Percentiles rank a stretch among this genome's conserved stretches.
phyloP scores from a whole-genome alignment of 2,888 invertebrate genomes.

The Tortricodes alternella region DNA sequence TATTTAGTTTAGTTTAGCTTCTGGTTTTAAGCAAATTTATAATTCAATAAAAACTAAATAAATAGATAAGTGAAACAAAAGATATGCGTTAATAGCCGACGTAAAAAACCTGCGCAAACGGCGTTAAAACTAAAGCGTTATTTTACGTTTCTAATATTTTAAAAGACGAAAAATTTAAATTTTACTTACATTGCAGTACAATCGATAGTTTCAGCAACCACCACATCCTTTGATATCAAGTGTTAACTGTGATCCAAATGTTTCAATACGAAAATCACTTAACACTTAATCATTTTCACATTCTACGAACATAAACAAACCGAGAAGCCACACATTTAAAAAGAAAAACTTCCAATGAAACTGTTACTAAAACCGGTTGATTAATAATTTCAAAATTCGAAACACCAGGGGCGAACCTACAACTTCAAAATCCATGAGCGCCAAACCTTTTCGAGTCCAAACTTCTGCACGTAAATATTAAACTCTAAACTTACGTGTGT shows the following conservation, averaged over 20 bases:
- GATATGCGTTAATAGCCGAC: no score
- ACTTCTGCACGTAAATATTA: slow-evolving; percentile 16
- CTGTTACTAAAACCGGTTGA: background rate
- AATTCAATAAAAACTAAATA: no score
- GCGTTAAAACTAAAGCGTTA: no score
- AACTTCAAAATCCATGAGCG: background rate
- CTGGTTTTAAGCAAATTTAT: no score
- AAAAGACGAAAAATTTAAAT: background rate
- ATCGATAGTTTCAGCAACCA: slow-evolving; percentile 59
- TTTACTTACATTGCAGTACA: slow-evolving; percentile 63
- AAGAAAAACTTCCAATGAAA: background rate
- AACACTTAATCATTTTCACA: background rate
- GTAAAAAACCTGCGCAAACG: no score
- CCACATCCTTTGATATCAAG: slow-evolving; percentile 53
- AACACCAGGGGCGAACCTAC: background rate
- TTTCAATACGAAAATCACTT: background rate
- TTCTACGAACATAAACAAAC: background rate
- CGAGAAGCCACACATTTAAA: background rate
- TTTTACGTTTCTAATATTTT: background rate
- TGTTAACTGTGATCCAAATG: slow-evolving; percentile 30
- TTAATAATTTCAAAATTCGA: slow-evolving; percentile 3
- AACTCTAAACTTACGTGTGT: slow-evolving; percentile 60
- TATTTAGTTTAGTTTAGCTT: no score
- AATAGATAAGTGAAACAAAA: no score
- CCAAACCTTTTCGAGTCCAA: background rate